Conservation (phyloP, 2,888 invertebrate genomes). For the Unio delphinus region DNA sequence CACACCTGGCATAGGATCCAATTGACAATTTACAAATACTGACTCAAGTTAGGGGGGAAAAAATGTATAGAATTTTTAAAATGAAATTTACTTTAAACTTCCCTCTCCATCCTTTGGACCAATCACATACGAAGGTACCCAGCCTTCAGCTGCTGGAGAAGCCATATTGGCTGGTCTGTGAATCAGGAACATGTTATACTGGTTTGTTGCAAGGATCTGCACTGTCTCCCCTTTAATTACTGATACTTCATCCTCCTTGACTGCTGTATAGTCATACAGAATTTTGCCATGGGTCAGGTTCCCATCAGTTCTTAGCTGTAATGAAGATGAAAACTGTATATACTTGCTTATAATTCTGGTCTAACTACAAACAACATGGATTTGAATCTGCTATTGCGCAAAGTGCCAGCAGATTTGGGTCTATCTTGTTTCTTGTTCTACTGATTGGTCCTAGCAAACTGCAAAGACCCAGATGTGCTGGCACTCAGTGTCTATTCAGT, state of each 20-base stretch:
- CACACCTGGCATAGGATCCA: too few relatives aligned
- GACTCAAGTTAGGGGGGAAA: neutral
- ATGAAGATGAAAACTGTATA: neutral
- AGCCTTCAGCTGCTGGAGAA: slow-evolving; percentile 70
- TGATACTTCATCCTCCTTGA: slow-evolving; percentile 71
- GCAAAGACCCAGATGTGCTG: too few relatives aligned
- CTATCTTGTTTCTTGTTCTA: too few relatives aligned
- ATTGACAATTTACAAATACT: neutral
- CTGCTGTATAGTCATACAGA: slow-evolving; percentile 69
- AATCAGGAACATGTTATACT: slow-evolving; percentile 67
- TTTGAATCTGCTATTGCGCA: too few relatives aligned
- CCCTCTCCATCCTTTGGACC: slow-evolving; percentile 59
- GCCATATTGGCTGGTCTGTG: slow-evolving; percentile 64
- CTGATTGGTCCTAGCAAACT: too few relatives aligned
- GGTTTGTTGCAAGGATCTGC: slow-evolving; percentile 69
- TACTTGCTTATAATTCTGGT: neutral
- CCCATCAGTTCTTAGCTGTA: slow-evolving; percentile 28
- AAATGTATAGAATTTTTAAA: neutral
- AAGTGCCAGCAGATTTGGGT: too few relatives aligned
- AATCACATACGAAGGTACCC: slow-evolving; percentile 68
- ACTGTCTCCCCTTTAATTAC: slow-evolving; percentile 71
- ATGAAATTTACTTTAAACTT: slow-evolving; percentile 52
- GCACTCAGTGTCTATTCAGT: too few relatives aligned
- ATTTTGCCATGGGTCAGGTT: slow-evolving; percentile 55
- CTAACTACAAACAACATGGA: too few relatives aligned